phyloP scores from a whole-genome alignment of 2,888 invertebrate genomes.

The Cetonia aurata region DNA sequence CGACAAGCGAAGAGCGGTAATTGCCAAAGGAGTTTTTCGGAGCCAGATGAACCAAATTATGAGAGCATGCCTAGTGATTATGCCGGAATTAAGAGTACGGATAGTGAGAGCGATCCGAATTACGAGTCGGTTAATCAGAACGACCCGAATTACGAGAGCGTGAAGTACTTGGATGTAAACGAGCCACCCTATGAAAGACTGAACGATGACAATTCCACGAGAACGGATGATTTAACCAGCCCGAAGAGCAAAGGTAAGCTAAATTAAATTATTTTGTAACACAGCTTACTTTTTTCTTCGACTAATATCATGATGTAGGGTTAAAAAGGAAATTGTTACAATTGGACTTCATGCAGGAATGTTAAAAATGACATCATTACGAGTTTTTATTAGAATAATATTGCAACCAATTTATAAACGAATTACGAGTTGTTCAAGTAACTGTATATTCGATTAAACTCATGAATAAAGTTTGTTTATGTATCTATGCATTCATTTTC shows the following conservation, averaged over 20 bases:
- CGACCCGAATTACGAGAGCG: slow-evolving; percentile 87
- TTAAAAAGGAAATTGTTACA: too few relatives aligned
- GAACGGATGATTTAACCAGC: slow-evolving; percentile 51
- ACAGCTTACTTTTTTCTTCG: background rate
- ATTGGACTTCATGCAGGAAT: too few relatives aligned
- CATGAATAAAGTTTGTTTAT: too few relatives aligned
- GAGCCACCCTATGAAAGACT: slow-evolving; percentile 80
- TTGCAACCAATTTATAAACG: too few relatives aligned
- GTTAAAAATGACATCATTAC: too few relatives aligned
- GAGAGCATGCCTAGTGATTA: slow-evolving; percentile 79
- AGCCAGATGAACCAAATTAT: slow-evolving; percentile 77
- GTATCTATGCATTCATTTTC: too few relatives aligned
- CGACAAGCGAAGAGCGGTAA: slow-evolving; percentile 71
- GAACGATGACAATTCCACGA: slow-evolving; percentile 60
- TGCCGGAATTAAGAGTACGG: slow-evolving; percentile 69
- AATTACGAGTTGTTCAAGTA: too few relatives aligned
- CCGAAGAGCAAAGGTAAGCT: slow-evolving; percentile 30
- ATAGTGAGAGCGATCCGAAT: slow-evolving; percentile 80
- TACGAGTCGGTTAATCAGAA: slow-evolving; percentile 77
- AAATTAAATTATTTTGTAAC: background rate
- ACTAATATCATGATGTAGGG: too few relatives aligned
- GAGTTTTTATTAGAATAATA: too few relatives aligned
- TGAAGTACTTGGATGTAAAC: slow-evolving; percentile 77
- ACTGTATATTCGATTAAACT: too few relatives aligned
- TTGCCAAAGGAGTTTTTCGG: slow-evolving; percentile 59